Conservation (phyloP, 1,140 invertebrate genomes). For the Brachionus asplanchnoidis region DNA sequence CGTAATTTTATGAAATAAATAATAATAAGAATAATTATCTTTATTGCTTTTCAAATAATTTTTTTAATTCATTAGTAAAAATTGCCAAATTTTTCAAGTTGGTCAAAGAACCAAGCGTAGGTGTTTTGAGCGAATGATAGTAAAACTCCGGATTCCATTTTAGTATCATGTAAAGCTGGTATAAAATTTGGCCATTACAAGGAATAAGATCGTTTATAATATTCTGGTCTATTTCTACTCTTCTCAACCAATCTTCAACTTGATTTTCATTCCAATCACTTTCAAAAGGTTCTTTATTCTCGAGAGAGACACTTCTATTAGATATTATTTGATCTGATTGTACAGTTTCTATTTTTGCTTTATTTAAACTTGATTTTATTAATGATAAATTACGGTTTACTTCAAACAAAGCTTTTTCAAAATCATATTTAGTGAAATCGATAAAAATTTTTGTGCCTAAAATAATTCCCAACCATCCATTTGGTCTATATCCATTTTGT, state of each 20-base stretch:
- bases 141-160: slow-evolving; percentile 29
- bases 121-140: slow-evolving; percentile 23
- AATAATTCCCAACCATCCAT: slow-evolving; percentile 54
- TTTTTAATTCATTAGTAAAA: slow-evolving; percentile 20
- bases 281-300: not conserved
- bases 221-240: not conserved
- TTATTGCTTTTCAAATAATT: too few relatives aligned
- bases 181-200: slow-evolving; percentile 9
- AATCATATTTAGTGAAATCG: slow-evolving; percentile 44
- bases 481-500: slow-evolving; percentile 47
- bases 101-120: not conserved
- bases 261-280: not conserved
- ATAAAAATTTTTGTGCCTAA: slow-evolving; percentile 50
- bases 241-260: slow-evolving; percentile 27
- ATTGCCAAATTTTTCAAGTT: slow-evolving; percentile 8
- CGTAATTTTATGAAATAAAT: too few relatives aligned
- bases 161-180: slow-evolving; percentile 29
- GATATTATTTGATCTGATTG: not conserved
- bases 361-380: not conserved
- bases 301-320: not conserved
- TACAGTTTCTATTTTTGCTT: not conserved
- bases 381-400: not conserved
- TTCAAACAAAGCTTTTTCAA: slow-evolving; percentile 1
- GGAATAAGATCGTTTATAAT: not conserved
- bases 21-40: too few relatives aligned